Evolutionary conservation across 1,140 invertebrate species (phyloP).

Genomic region (Leguminivora glycinivorella): DNA sequence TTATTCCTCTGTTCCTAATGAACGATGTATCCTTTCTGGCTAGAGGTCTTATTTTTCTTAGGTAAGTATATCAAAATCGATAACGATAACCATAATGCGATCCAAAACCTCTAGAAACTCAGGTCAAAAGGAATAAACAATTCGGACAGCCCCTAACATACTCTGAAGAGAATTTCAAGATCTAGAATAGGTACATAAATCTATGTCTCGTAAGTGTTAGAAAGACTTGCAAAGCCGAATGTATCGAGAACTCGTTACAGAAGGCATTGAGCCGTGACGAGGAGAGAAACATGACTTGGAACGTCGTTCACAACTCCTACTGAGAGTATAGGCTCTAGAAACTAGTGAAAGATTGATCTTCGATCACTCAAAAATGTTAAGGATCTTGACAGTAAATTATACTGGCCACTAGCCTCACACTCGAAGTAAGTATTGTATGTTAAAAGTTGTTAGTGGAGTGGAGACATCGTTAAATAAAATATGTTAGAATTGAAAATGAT

Average conservation of each 20-base stretch:
- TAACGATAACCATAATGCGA: neutral
- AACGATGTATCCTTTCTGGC: too few species aligned
- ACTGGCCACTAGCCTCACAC: neutral
- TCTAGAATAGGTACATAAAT: conserved; percentile 3
- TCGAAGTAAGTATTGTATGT: too few species aligned
- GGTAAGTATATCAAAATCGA: too few species aligned
- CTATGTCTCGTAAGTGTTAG: neutral
- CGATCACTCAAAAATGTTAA: neutral
- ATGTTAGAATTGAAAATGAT: too few species aligned
- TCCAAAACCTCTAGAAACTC: neutral
- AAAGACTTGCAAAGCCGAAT: conserved; percentile 11
- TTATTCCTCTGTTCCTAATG: too few species aligned
- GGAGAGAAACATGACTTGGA: conserved; percentile 12
- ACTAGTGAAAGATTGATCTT: neutral
- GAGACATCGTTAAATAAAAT: conserved; percentile 1
- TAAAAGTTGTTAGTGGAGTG: neutral
- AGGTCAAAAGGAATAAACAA: neutral
- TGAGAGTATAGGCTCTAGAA: neutral
- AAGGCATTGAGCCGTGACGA: conserved; percentile 5
- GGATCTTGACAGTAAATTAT: neutral
- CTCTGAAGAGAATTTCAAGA: neutral
- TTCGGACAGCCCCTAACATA: neutral
- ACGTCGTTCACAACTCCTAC: neutral
- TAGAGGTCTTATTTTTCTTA: too few species aligned
- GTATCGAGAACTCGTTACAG: conserved; percentile 21